Percentiles rank a stretch among this genome's conserved stretches.
phyloP scores from a whole-genome alignment of 2,113 vertebrate genomes.

The Candoia aspera region DNA sequence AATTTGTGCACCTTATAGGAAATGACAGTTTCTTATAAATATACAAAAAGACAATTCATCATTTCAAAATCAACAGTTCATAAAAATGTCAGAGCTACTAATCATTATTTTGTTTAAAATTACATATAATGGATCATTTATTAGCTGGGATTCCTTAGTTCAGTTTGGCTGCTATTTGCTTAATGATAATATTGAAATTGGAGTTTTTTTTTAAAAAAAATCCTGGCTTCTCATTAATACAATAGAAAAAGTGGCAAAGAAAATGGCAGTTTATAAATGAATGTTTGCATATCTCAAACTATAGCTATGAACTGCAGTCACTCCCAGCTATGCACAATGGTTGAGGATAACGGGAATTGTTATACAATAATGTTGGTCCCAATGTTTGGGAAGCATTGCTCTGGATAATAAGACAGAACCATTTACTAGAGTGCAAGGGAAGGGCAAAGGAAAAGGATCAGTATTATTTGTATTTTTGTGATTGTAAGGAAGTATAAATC shows the following conservation, averaged over 20 bases:
- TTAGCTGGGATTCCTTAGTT: background rate
- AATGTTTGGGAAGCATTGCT: background rate
- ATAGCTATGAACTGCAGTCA: background rate
- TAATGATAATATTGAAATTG: background rate
- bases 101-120: background rate
- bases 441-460: background rate
- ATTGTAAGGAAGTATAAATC: background rate
- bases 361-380: background rate
- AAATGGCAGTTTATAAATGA: background rate
- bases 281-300: background rate
- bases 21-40: background rate
- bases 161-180: background rate
- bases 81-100: slow-evolving; percentile 9
- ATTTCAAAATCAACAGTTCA: background rate
- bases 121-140: background rate
- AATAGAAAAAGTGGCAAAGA: background rate
- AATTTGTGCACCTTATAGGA: background rate
- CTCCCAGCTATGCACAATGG: background rate
- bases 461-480: background rate
- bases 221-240: background rate
- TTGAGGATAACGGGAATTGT: background rate
- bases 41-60: background rate
- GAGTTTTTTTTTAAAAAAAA: background rate
- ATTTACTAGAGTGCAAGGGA: background rate
- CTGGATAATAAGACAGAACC: background rate